A percentile compares a stretch with the other conserved stretches of the same genome.
Conservation (phyloP, 2,888 invertebrate genomes). For the Cataglyphis albicans region DNA sequence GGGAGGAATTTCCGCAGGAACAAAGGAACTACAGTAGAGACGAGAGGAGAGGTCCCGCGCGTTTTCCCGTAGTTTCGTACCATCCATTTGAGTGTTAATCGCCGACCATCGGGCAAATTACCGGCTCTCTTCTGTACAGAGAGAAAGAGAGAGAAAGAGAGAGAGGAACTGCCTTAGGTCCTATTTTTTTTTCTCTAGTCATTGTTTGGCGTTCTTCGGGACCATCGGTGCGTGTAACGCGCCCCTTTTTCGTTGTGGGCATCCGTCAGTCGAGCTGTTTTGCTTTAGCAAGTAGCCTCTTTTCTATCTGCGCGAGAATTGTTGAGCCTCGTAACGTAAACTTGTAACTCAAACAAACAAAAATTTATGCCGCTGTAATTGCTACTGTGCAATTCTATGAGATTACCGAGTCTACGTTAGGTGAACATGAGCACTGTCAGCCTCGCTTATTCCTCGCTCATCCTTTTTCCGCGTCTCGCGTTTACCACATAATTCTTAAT, state of each 20-base stretch:
- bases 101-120: constrained; percentile 72
- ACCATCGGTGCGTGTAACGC: constrained; percentile 58
- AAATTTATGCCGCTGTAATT: constrained; percentile 73
- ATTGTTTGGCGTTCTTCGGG: constrained; percentile 54
- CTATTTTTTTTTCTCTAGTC: constrained; percentile 33
- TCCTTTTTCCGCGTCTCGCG: constrained; percentile 50
- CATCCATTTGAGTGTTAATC: constrained; percentile 78
- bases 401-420: constrained; percentile 67
- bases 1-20: constrained; percentile 56
- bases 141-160: not conserved
- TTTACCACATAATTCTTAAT: constrained; percentile 64
- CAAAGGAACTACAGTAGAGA: constrained; percentile 61
- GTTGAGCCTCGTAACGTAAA: constrained; percentile 44
- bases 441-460: constrained; percentile 60
- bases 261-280: constrained; percentile 11
- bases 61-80: constrained; percentile 16
- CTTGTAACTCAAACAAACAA: constrained; percentile 81
- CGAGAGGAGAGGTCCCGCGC: constrained; percentile 19
- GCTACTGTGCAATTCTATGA: constrained; percentile 69
- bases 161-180: constrained; percentile 59
- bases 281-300: constrained; percentile 25
- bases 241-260: constrained; percentile 35
- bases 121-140: constrained; percentile 63
- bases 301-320: constrained; percentile 10
- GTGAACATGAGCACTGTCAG: constrained; percentile 50